These are phyloP conservation scores for Mesocentrotus franciscanus DNA, from an alignment of 53 echinoderm and acorn worm genomes.

Conservation along the genomic window DNA sequence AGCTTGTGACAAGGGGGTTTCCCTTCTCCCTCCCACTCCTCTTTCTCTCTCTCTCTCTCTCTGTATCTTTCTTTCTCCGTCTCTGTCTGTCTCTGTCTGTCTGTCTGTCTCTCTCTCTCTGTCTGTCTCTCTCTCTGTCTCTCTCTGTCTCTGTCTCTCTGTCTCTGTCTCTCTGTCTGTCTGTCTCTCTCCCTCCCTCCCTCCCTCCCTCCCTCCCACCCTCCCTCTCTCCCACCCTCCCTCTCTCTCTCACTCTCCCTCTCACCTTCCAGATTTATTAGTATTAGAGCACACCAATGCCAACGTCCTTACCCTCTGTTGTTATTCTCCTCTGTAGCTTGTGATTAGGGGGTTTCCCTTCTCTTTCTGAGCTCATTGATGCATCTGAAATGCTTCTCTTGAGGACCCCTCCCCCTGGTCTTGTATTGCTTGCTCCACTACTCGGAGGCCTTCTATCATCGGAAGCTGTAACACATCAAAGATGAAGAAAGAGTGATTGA, in stretches of 20 bases:
- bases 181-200: not conserved
- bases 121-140: no score
- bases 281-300: no score
- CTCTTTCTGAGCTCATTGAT: conserved; percentile 67
- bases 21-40: not conserved
- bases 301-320: conserved; percentile 62
- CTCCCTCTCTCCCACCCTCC: not conserved
- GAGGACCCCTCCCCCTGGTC: conserved; percentile 18
- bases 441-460: conserved; percentile 44
- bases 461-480: conserved; percentile 26
- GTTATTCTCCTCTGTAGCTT: conserved; percentile 71
- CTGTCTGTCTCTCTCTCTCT: not conserved
- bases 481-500: not conserved
- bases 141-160: not conserved
- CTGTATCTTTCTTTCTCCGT: no score
- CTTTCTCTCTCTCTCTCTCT: not conserved
- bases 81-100: not conserved
- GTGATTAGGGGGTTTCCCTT: conserved; percentile 4
- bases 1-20: not conserved
- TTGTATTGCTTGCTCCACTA: not conserved
- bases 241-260: not conserved
- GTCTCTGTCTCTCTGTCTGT: not conserved
- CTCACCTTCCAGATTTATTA: not conserved
- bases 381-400: conserved; percentile 74
- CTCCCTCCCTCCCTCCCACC: not conserved